phyloP scores from a whole-genome alignment of 2,888 invertebrate species.

The Caenorhabditis sp. region DNA sequence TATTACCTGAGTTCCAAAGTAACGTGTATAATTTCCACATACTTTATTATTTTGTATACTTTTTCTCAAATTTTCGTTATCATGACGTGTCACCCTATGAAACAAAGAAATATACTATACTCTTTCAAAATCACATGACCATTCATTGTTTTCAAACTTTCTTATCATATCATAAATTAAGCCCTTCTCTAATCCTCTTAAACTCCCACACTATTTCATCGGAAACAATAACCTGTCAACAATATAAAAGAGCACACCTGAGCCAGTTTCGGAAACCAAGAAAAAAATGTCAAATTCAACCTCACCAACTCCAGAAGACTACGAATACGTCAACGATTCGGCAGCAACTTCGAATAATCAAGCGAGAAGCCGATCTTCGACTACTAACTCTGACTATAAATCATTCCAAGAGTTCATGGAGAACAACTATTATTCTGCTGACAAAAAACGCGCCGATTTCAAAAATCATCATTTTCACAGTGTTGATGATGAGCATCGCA shows the following conservation, averaged over 20 bases:
- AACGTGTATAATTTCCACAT: too few species aligned
- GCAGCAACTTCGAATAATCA: background rate
- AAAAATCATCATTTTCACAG: conserved; percentile 1
- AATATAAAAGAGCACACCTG: background rate
- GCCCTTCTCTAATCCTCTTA: background rate
- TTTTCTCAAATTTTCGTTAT: background rate
- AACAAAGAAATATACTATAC: background rate
- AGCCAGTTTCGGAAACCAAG: background rate
- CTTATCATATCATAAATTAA: background rate
- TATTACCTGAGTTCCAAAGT: too few species aligned
- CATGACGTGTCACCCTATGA: background rate
- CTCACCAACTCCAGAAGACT: background rate
- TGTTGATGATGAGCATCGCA: background rate
- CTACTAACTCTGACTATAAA: background rate
- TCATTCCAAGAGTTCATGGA: background rate
- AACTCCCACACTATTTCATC: background rate
- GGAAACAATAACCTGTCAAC: background rate
- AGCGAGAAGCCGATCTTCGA: background rate
- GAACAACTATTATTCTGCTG: background rate
- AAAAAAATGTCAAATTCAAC: background rate
- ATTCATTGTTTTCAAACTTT: background rate
- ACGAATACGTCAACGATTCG: background rate
- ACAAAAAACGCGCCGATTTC: background rate
- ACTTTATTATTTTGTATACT: too few species aligned
- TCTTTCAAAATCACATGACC: background rate